A percentile compares a stretch with the other conserved stretches of the same genome.
phyloP scores from a whole-genome alignment of 2,888 invertebrate genomes.

The Pandemis heparana region DNA sequence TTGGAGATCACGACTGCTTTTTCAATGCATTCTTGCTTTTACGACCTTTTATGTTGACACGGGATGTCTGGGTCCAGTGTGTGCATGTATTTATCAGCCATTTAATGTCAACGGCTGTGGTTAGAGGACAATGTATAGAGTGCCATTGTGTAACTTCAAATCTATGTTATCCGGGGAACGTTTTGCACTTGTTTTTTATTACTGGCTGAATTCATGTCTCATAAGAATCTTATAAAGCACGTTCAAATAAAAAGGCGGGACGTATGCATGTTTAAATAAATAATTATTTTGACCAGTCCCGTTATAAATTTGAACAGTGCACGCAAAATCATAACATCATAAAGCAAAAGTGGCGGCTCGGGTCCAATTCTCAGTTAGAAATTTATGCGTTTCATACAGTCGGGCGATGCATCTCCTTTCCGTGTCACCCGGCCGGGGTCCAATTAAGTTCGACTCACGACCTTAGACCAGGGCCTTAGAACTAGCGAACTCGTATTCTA shows the following conservation, averaged over 20 bases:
- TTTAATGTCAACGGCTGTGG: slow-evolving; percentile 6
- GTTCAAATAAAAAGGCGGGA: too few relatives aligned
- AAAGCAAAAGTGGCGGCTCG: slow-evolving; percentile 71
- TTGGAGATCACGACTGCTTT: slow-evolving; percentile 44
- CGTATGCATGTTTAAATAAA: neutral
- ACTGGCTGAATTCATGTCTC: neutral
- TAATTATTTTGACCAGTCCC: slow-evolving; percentile 1
- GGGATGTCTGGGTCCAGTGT: slow-evolving; percentile 10
- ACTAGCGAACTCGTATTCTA: slow-evolving; percentile 44
- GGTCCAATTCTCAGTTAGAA: slow-evolving; percentile 70
- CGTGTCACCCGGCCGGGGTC: slow-evolving; percentile 82
- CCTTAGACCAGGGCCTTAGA: slow-evolving; percentile 65
- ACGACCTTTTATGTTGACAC: slow-evolving; percentile 42
- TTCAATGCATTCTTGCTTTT: slow-evolving; percentile 44
- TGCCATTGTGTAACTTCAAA: neutral
- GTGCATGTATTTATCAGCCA: slow-evolving; percentile 24
- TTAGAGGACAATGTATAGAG: slow-evolving; percentile 6
- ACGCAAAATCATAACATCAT: slow-evolving; percentile 54
- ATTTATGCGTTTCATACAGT: slow-evolving; percentile 81
- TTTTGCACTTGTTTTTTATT: neutral
- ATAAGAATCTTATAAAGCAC: neutral
- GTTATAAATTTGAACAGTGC: slow-evolving; percentile 15
- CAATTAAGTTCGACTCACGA: slow-evolving; percentile 85
- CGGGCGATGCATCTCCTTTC: slow-evolving; percentile 82
- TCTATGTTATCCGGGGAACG: neutral